Base-by-base conservation (phyloP, 2,113 vertebrate genomes). In the Theristicus caerulescens region DNA sequence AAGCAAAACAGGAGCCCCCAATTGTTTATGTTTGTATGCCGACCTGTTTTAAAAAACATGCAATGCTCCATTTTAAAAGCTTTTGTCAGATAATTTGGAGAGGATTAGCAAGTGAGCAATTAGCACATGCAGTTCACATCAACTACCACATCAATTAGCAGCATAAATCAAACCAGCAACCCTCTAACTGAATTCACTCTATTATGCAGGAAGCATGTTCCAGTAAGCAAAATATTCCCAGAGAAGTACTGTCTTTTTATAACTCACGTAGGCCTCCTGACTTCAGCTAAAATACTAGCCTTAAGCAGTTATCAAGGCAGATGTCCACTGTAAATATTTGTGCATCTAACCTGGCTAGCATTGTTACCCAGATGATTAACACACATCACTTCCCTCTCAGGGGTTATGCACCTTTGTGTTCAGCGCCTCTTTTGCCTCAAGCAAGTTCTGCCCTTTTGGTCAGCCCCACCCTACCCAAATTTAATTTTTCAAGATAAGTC, bases 141-240 rank as follows among this genome's bases (percentile, higher is more conserved):
- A 87, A 70, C 84, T 9, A 95, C 21, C 54, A 27, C 3, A 59
- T 49, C 91, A 94, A 91, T 92, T 76, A 95, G 73, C 81, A 80
- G 27, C 71, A 82, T 76, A 94, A 93, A 97, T 76, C 86, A 87
- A 83, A 91, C 29, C 73, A 96, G 82, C 69, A 92, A 31, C 9
- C 24, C 59, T 70, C 83, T 14, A 65, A 92, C 65, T 74, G 51
- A 54, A 86, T 73, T 80, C 55, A 32, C n/a, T 73, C 91, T 22
- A 61, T 73, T 61, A 91, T 5, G 54, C 9, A 11, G 58, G 69
- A 85, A 89, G 65, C 31, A 83, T 32, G 44, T 72, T 94, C 59
- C 93, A 84, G 77, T 8, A 65, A 58, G 69, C 19, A 65, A 74
- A 94, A 57, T 20, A 85, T 31, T 89, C 70, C 40, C 17, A 2